Conservation (phyloP, 2,113 vertebrate genomes). For the Corydoras maculifer region DNA sequence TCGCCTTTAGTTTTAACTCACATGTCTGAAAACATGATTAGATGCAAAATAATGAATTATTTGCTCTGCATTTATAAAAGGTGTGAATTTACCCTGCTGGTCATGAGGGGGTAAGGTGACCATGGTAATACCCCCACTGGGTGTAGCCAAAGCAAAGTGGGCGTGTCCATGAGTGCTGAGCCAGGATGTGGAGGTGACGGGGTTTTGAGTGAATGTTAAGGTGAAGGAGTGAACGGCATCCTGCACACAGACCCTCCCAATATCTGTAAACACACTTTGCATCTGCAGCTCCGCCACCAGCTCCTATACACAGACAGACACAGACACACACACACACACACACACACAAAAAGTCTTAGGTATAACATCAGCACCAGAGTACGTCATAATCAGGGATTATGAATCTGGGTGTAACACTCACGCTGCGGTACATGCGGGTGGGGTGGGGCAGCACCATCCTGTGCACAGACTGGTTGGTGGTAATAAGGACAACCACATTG, state of each 20-base stretch:
- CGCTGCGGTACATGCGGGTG: slow-evolving; percentile 79
- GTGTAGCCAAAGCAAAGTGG: slow-evolving; percentile 79
- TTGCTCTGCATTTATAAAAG: no score
- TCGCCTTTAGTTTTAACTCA: no score
- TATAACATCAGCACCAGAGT: no score
- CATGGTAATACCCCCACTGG: slow-evolving; percentile 77
- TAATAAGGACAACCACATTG: slow-evolving; percentile 75
- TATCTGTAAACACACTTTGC: slow-evolving; percentile 87
- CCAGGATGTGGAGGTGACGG: slow-evolving; percentile 68
- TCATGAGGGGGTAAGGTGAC: slow-evolving; percentile 76
- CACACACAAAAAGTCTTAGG: background rate
- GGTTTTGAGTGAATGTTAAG: slow-evolving; percentile 66
- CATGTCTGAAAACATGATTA: no score
- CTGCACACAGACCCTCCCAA: slow-evolving; percentile 77
- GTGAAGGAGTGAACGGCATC: slow-evolving; percentile 70
- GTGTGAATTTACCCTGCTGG: slow-evolving; percentile 62
- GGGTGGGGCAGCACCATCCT: slow-evolving; percentile 84
- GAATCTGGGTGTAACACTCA: slow-evolving; percentile 59
- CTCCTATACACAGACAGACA: slow-evolving; percentile 63
- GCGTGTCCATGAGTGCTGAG: slow-evolving; percentile 79
- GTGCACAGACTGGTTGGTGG: slow-evolving; percentile 83
- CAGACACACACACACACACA: background rate
- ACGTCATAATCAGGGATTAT: no score
- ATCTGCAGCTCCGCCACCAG: slow-evolving; percentile 81
- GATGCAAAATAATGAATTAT: no score